Evolutionary conservation across 1,140 invertebrate genomes (phyloP).

Genomic region (Pachyrhynchus sulphureomaculatus): DNA sequence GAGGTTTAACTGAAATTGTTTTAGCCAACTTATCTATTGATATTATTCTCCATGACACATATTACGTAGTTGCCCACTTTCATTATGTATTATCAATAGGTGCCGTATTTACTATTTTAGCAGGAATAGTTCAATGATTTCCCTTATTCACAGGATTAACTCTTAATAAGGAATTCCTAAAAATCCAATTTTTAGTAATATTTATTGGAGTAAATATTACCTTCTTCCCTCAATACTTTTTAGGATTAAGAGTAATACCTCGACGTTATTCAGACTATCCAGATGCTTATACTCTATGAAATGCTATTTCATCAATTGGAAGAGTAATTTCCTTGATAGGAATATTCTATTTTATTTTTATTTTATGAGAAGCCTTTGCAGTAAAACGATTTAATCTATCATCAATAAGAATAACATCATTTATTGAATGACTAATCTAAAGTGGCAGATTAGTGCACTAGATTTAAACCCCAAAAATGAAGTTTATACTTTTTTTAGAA

Average conservation of each 20-base stretch:
- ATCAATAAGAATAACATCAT: slow-evolving; percentile 52
- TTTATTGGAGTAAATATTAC: slow-evolving; percentile 72
- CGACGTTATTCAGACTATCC: slow-evolving; percentile 73
- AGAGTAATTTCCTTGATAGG: slow-evolving; percentile 64
- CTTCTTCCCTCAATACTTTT: slow-evolving; percentile 77
- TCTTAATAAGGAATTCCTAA: slow-evolving; percentile 58
- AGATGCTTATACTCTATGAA: slow-evolving; percentile 62
- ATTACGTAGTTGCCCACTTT: slow-evolving; percentile 75
- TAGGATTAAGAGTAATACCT: slow-evolving; percentile 72
- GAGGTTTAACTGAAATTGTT: slow-evolving; percentile 64
- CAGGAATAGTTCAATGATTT: too few species aligned
- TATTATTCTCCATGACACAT: slow-evolving; percentile 68
- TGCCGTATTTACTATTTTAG: slow-evolving; percentile 71
- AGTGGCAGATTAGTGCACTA: slow-evolving; percentile 58
- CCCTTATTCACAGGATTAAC: slow-evolving; percentile 62
- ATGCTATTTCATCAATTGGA: too few species aligned
- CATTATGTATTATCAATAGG: too few species aligned
- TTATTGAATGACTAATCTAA: slow-evolving; percentile 62
- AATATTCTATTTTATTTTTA: slow-evolving; percentile 59
- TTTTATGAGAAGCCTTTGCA: too few species aligned
- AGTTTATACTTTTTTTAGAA: slow-evolving; percentile 16
- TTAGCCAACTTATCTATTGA: slow-evolving; percentile 72
- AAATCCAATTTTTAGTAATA: too few species aligned
- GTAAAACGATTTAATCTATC: slow-evolving; percentile 51
- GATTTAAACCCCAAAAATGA: too few species aligned